Evolutionary conservation across 2,113 vertebrate genomes (phyloP), one percentile per base, ranked within the genome.

Genomic region (Calypte anna): DNA sequence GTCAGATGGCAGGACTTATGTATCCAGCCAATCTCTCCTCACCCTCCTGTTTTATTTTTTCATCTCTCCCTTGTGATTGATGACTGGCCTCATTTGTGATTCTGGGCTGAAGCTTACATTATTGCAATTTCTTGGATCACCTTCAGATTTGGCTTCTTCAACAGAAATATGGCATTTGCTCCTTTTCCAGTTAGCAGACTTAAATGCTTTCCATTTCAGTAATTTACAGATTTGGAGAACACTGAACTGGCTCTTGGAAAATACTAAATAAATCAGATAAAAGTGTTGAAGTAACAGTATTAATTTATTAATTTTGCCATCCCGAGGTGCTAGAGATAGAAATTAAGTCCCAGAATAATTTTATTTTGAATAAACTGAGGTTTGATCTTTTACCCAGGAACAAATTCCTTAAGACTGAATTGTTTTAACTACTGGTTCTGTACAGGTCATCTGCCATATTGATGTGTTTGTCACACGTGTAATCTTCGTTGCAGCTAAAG

Each of bases 91-190:
- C 40, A 87, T 82, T 58, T 87, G 67, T 90, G 63, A 82, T 91
- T 85, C 63, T 67, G 58, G 63, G 63, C 28, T 89, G 86, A 89
- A 82, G 14, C 38, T 94, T 77, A 70, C 25, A 63, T 88, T 88
- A 95, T 87, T 67, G 43, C 36, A 80, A 28, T 85, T 91, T 94
- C 62, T 90, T 86, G 88, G 70, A 85, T 91, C 67, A 66, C 51
- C 64, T 82, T 94, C 75, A 67, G 78, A 75, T 90, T 91, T 95
- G 63, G 44, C 82, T 94, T 93, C 82, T 91, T 82, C 68, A 80
- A 6, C 20, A 93, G 51, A 91, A 95, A 91, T 58, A 79, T 1
- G 8, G 21, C 63, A 79, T 86, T 90, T 18, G 2, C 59, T 88
- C 62, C 78, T 84, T 44, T 79, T 50, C 59, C 16, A 68, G 2